These are phyloP conservation scores for Hemiprocne comata DNA, from an alignment of 2,113 vertebrate genomes.

Conservation along the genomic window DNA sequence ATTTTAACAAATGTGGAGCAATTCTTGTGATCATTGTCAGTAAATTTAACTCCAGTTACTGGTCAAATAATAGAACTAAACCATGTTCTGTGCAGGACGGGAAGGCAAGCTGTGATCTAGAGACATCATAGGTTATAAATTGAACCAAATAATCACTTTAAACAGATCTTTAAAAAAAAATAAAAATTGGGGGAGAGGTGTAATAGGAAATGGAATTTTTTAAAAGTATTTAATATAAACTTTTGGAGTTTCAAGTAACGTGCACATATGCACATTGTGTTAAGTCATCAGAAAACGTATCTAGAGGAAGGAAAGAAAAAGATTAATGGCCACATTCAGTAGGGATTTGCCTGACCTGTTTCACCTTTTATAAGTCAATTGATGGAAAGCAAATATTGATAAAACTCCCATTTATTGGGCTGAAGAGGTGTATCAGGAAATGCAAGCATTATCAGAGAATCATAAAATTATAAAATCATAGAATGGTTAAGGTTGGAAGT, in stretches of 20 bases:
- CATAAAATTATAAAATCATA: too few relatives aligned
- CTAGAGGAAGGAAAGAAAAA: not conserved
- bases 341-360: not conserved
- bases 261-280: not conserved
- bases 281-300: not conserved
- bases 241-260: not conserved
- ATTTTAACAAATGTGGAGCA: not conserved
- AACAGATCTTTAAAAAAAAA: not conserved
- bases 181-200: too few relatives aligned
- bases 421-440: not conserved
- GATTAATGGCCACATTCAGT: not conserved
- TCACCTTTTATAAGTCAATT: not conserved
- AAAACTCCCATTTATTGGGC: not conserved
- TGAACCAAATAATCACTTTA: not conserved
- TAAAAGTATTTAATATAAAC: not conserved
- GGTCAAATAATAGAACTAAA: not conserved
- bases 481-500: too few relatives aligned
- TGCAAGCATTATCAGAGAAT: not conserved
- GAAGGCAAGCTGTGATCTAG: not conserved
- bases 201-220: not conserved
- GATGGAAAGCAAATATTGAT: not conserved
- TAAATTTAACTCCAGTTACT: not conserved
- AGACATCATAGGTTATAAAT: not conserved
- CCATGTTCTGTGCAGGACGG: not conserved
- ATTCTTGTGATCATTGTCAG: not conserved